Conservation (phyloP, 2,113 vertebrate genomes). For the Cynopterus brachyotis region DNA sequence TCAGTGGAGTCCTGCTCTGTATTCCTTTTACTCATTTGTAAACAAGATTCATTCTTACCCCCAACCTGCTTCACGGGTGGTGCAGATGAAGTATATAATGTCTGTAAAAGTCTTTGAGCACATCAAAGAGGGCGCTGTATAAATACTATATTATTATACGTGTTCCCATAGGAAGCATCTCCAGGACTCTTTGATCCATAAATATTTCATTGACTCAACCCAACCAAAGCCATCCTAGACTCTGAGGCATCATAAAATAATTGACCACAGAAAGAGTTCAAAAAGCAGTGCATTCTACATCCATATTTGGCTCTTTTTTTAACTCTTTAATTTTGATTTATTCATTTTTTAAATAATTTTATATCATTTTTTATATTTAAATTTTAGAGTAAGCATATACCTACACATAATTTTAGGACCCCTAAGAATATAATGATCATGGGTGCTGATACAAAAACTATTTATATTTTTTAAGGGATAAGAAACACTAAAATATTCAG, state of each 20-base stretch:
- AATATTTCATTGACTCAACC: constrained; percentile 77
- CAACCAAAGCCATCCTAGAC: constrained; percentile 59
- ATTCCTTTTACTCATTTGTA: constrained; percentile 53
- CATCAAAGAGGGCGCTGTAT: constrained; percentile 73
- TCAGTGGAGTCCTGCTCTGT: neutral
- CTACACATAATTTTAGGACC: neutral
- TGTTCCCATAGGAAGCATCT: constrained; percentile 73
- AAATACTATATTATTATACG: constrained; percentile 72
- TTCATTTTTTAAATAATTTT: neutral
- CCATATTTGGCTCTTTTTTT: neutral
- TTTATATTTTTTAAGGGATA: neutral
- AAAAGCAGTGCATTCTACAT: neutral
- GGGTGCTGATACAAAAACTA: accelerated
- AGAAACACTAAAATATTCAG: neutral
- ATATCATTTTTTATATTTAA: neutral
- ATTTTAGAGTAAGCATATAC: neutral
- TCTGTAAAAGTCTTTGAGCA: constrained; percentile 65
- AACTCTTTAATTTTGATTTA: neutral
- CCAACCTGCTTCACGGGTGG: constrained; percentile 68
- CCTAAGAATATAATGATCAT: neutral
- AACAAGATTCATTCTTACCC: constrained; percentile 56
- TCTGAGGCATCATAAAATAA: constrained; percentile 54
- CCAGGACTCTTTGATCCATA: constrained; percentile 74
- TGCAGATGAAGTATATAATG: constrained; percentile 60
- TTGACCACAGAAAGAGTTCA: constrained; percentile 68